These are phyloP conservation scores for Chlorops oryzae DNA, from an alignment of 1,140 invertebrate species.

Conservation along the genomic window DNA sequence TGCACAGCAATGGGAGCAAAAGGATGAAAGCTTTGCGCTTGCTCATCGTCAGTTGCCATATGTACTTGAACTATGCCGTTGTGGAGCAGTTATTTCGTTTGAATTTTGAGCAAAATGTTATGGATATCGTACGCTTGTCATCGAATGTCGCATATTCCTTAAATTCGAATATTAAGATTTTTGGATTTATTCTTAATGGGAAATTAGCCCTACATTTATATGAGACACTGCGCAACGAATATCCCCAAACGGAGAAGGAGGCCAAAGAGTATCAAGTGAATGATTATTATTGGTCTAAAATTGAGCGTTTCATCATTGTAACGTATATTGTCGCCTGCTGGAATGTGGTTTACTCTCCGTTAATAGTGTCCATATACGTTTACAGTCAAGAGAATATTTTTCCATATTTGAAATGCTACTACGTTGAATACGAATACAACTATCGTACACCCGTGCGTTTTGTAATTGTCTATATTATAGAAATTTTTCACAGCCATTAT, in stretches of 20 bases:
- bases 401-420: constrained; percentile 16
- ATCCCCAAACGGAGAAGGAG: constrained; percentile 5
- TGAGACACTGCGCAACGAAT: constrained; percentile 9
- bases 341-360: constrained; percentile 10
- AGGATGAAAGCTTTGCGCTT: background rate
- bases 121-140: constrained; percentile 18
- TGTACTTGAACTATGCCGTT: constrained; percentile 17
- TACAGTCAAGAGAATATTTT: constrained; percentile 14
- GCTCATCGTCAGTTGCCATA: constrained; percentile 16
- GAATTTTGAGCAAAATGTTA: constrained; percentile 17
- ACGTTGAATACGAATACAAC: constrained; percentile 11
- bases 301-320: constrained; percentile 11
- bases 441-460: background rate
- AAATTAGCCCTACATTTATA: constrained; percentile 1
- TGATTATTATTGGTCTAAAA: constrained; percentile 17
- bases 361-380: constrained; percentile 6
- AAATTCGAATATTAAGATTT: constrained; percentile 19
- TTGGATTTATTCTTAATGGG: constrained; percentile 19
- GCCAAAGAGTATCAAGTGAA: constrained; percentile 16
- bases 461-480: constrained; percentile 2
- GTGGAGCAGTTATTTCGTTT: constrained; percentile 16
- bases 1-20: constrained; percentile 17
- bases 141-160: constrained; percentile 19
- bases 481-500: constrained; percentile 18
- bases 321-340: constrained; percentile 15